A percentile compares a stretch with the other conserved stretches of the same genome.
Conservation (phyloP, 2,113 vertebrate species). For the Taxidea taxus region DNA sequence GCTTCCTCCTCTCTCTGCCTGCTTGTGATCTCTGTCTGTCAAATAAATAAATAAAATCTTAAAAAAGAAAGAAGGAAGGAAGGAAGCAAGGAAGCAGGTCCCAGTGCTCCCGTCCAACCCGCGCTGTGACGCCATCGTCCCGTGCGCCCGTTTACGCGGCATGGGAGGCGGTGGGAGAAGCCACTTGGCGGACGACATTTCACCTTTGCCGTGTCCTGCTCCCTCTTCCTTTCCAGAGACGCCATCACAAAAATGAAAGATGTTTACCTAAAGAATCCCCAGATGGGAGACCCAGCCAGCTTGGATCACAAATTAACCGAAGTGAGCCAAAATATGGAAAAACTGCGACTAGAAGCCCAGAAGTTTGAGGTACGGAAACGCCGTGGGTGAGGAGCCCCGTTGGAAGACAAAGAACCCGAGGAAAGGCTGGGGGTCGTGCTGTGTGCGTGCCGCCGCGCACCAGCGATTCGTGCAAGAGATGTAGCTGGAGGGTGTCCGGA, state of each 20-base stretch:
- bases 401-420: not conserved
- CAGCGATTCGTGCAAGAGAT: not conserved
- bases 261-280: slow-evolving; percentile 96
- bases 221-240: slow-evolving; percentile 83
- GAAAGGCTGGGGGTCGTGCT: not conserved
- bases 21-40: no score
- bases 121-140: rapidly evolving
- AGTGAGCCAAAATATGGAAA: slow-evolving; percentile 91
- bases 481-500: not conserved
- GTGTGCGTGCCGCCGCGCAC: rapidly evolving
- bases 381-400: not conserved
- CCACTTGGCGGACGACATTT: rapidly evolving
- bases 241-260: slow-evolving; percentile 99
- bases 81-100: no score
- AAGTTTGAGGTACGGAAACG: slow-evolving; percentile 93
- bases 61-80: no score
- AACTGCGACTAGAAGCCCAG: slow-evolving; percentile 90
- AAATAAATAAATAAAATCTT: no score
- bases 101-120: rapidly evolving
- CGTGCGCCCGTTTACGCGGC: rapidly evolving
- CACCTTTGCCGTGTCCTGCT: not conserved
- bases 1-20: no score
- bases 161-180: rapidly evolving
- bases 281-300: slow-evolving; percentile 96
- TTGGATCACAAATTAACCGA: slow-evolving; percentile 93